Conservation (phyloP, 2,888 invertebrate genomes). For the Archips crataeganus region DNA sequence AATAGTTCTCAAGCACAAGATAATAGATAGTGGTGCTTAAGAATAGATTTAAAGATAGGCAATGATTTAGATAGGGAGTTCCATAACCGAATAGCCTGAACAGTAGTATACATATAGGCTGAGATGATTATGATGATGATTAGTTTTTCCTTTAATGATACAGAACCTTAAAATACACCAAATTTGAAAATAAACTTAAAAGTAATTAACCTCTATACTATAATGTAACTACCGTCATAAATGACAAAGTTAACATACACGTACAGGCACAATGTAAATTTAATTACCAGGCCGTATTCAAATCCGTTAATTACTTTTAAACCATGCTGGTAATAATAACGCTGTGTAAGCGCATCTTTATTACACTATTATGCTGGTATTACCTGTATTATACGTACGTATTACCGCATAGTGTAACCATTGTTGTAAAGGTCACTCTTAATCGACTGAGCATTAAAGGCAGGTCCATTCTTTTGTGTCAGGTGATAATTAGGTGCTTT, state of each 20-base stretch:
- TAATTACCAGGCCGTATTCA: neutral
- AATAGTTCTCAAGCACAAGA: too few species aligned
- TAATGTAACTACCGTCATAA: neutral
- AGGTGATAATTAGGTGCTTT: constrained; percentile 27
- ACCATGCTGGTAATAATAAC: constrained; percentile 6
- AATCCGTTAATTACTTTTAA: constrained; percentile 3
- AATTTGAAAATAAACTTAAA: too few species aligned
- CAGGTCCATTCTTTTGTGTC: constrained; percentile 38
- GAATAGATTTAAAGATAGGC: too few species aligned
- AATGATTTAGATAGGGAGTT: too few species aligned
- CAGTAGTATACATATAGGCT: too few species aligned
- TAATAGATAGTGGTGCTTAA: too few species aligned
- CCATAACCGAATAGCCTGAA: too few species aligned
- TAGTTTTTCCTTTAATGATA: too few species aligned
- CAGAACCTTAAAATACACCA: too few species aligned
- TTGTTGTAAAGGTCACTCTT: constrained; percentile 39
- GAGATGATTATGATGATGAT: too few species aligned
- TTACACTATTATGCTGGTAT: constrained; percentile 30
- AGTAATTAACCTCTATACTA: too few species aligned
- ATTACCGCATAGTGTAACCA: constrained; percentile 19
- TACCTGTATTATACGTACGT: constrained; percentile 11
- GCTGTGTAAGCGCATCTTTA: constrained; percentile 1
- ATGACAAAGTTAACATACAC: neutral
- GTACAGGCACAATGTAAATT: neutral
- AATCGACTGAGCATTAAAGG: constrained; percentile 17